A percentile compares a stretch with the other conserved stretches of the same genome.
phyloP scores from a whole-genome alignment of 2,113 vertebrate genomes.

The Hippocampus zosterae region DNA sequence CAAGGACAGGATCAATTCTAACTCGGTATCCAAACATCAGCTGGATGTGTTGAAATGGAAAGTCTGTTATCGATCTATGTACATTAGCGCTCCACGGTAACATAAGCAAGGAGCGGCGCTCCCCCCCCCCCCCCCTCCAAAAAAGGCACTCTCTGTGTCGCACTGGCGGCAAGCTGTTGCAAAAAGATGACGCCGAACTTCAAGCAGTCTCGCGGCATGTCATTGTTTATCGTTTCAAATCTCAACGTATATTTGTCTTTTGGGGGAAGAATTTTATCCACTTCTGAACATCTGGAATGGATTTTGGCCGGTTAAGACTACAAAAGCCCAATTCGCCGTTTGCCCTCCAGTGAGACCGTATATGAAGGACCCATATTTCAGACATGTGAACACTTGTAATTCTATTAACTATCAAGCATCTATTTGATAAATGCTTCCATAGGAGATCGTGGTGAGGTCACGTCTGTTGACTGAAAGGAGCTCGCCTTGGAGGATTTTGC shows the following conservation, averaged over 20 bases:
- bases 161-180: conserved; percentile 28
- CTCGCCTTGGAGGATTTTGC: not conserved
- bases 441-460: not conserved
- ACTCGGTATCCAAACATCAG: conserved; percentile 57
- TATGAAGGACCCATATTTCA: conserved; percentile 30
- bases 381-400: not conserved
- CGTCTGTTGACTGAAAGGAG: not conserved
- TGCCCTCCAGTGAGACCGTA: conserved; percentile 33
- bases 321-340: conserved; percentile 25
- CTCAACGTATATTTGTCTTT: conserved; percentile 53
- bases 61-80: conserved; percentile 70
- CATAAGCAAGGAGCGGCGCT: conserved; percentile 61
- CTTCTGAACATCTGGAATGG: conserved; percentile 54
- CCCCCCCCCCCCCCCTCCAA: not conserved
- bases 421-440: not conserved
- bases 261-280: conserved; percentile 39
- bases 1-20: conserved; percentile 58
- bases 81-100: conserved; percentile 66
- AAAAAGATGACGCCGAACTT: conserved; percentile 51
- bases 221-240: conserved; percentile 60
- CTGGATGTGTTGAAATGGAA: conserved; percentile 67
- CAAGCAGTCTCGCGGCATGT: conserved; percentile 54
- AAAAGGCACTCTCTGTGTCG: conserved; percentile 56
- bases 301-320: conserved; percentile 43
- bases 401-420: conserved; percentile 2